These are phyloP conservation scores for Seira musarum DNA, from an alignment of 2,888 invertebrate species.

Conservation along the genomic window DNA sequence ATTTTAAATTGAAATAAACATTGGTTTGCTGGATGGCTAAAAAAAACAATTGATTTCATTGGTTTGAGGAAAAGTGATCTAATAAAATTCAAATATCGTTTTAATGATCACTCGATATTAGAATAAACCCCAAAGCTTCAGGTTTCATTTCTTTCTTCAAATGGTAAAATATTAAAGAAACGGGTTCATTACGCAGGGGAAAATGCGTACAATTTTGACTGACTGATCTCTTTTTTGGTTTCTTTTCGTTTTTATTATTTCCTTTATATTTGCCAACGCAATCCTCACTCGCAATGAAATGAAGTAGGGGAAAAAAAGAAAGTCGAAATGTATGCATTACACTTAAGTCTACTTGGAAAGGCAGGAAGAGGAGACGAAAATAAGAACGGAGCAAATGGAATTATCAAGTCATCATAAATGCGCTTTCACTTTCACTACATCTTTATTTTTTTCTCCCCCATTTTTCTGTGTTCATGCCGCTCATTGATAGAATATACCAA, in stretches of 20 bases:
- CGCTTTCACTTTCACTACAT: slow-evolving; percentile 16
- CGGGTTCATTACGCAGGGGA: background rate
- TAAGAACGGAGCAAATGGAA: slow-evolving; percentile 32
- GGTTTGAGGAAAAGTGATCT: too few relatives aligned
- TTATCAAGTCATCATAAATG: slow-evolving; percentile 45
- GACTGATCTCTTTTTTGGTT: slow-evolving; percentile 27
- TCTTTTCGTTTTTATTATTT: background rate
- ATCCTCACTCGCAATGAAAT: background rate
- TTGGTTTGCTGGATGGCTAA: too few relatives aligned
- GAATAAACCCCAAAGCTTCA: too few relatives aligned
- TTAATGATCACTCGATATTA: too few relatives aligned
- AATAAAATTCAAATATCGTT: too few relatives aligned
- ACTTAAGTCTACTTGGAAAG: background rate
- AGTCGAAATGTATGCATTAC: background rate
- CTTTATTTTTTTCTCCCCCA: background rate
- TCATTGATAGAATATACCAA: background rate
- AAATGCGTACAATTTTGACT: slow-evolving; percentile 14
- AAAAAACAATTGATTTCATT: too few relatives aligned
- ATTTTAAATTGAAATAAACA: too few relatives aligned
- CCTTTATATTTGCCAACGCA: background rate
- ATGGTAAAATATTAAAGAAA: background rate
- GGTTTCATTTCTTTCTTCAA: too few relatives aligned
- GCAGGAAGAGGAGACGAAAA: background rate
- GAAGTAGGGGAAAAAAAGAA: background rate
- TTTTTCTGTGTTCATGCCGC: background rate